Base-by-base conservation (phyloP, 1,140 invertebrate genomes). In the Nylanderia fulva region DNA sequence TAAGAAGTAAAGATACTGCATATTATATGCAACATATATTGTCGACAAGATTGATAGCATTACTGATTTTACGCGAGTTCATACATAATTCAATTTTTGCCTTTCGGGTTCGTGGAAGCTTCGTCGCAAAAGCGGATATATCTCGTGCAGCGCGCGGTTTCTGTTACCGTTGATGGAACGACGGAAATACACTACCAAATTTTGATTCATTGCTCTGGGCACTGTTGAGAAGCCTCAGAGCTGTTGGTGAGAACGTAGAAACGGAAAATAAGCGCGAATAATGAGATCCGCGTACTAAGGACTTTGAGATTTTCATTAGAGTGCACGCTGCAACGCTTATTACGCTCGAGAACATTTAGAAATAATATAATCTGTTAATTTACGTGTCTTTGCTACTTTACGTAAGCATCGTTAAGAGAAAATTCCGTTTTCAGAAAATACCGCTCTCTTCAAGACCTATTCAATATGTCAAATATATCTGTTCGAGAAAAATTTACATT, bases 351-450 rank as follows among this genome's bases (percentile, higher is more conserved):
- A 82, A 58, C 52, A 58, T 58, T 82, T 36, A 33, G 58, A 52
- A 72, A 33, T 82, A 82, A 82, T 24, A 54, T 27, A 82, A 82
- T 82, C 58, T 52, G 77, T 54, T 82, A 82, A 82, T 82, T 82
- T 72, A 72, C 77, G 54, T 72, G 52, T 82, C 77, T 42, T 82
- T 7, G 64, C 36, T 58, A 54, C 24, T 72, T 71, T 71, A 45
- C 21, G 66, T 29, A 72, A 72, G 66, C 66, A 45, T 72, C 54
- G 58, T 80, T 72, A 71, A 21, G 36, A 72, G 64, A 39, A 58
- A 82, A 5, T 56, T 29, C 0, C 18, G 24, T 56, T 58, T 24
- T 21, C n/a, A 18, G 52, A 61, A 58, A 58, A 58, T 80, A 29
- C 4, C 15, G 6, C 36, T 80, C 21, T 27, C 58, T 79, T 27